Evolutionary conservation across 2,113 vertebrate species (phyloP), one percentile per base, ranked within the genome.

Genomic region (Calcarius ornatus): DNA sequence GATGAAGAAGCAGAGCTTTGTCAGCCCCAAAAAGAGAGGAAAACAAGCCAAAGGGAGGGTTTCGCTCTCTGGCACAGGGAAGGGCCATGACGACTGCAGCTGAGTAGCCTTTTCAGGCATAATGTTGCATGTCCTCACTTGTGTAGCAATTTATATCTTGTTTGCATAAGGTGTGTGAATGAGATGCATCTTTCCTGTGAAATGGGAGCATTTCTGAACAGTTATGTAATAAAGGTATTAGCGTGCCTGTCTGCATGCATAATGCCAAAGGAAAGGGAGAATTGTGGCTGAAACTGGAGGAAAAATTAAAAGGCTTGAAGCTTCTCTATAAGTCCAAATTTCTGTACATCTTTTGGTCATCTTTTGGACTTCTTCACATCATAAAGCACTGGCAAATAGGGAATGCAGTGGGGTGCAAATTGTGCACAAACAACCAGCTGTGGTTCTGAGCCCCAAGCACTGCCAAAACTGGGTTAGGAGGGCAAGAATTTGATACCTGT

Each of bases 91-190:
- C 3, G 15, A 73, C 77, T 94, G 94, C 76, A 90, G 37, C 68
- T 77, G 60, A 94, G 86, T 63, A 71, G n/a, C 35, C 83, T 95
- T 93, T 84, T 75, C 61, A 75, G 51, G 82, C 8, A 54, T 53
- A 84, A 51, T 5, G 6, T 57, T 88, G 94, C 95, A 9, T 79
- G 88, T 91, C 80, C 63, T 97, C 45, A 71, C 93, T 97, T 92
- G 66, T 86, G 81, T 43, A 87, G 76, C 57, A 94, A 90, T 95
- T 96, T 96, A 82, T 83, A 76, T 69, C 76, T 90, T 94, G 92
- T 96, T 94, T 97, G 86, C 61, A 65, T 94, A 94, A 87, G 76
- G 75, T 84, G 65, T 94, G 85, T 83, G 87, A 95, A 91, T 73
- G 75, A 94, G 77, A 86, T 70, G 27, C 76, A 92, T 86, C 20